Conservation (phyloP, 1,140 invertebrate genomes). For the Harlomillsia oculata region DNA sequence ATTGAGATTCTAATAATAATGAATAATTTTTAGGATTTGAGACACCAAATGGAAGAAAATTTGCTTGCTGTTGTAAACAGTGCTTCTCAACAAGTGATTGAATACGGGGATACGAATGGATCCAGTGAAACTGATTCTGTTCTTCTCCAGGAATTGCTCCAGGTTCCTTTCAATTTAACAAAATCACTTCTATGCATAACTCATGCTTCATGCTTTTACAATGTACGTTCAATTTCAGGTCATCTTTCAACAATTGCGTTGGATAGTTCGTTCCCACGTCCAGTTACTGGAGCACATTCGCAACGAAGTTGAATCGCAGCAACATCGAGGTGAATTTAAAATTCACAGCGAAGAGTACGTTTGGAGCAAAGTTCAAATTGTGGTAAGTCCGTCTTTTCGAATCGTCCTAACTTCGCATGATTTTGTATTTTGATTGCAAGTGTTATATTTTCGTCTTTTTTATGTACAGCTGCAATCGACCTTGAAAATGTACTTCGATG, state of each 20-base stretch:
- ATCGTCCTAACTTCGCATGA: not conserved
- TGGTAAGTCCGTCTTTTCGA: slow-evolving; percentile 49
- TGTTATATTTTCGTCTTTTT: not conserved
- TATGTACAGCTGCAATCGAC: slow-evolving; percentile 51
- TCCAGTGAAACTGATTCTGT: slow-evolving; percentile 28
- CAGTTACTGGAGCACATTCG: slow-evolving; percentile 53
- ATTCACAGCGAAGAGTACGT: slow-evolving; percentile 70
- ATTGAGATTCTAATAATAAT: slow-evolving; percentile 9
- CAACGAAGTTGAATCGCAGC: slow-evolving; percentile 42
- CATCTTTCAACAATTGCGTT: slow-evolving; percentile 63
- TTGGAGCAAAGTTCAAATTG: slow-evolving; percentile 78
- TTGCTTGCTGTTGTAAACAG: slow-evolving; percentile 63
- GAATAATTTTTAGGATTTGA: slow-evolving; percentile 53
- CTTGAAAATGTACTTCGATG: slow-evolving; percentile 34
- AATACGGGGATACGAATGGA: slow-evolving; percentile 41
- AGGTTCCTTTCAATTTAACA: slow-evolving; percentile 17
- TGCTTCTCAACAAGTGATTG: slow-evolving; percentile 63
- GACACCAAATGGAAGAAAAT: slow-evolving; percentile 69
- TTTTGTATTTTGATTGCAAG: not conserved
- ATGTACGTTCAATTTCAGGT: slow-evolving; percentile 40
- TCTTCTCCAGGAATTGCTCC: slow-evolving; percentile 33
- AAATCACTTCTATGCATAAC: not conserved
- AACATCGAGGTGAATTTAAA: slow-evolving; percentile 25
- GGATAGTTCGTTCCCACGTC: slow-evolving; percentile 59
- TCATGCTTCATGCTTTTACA: not conserved